A percentile compares a stretch with the other conserved stretches of the same genome.
Conservation (phyloP, 1,140 invertebrate species). For the Tigriopus japonicus region DNA sequence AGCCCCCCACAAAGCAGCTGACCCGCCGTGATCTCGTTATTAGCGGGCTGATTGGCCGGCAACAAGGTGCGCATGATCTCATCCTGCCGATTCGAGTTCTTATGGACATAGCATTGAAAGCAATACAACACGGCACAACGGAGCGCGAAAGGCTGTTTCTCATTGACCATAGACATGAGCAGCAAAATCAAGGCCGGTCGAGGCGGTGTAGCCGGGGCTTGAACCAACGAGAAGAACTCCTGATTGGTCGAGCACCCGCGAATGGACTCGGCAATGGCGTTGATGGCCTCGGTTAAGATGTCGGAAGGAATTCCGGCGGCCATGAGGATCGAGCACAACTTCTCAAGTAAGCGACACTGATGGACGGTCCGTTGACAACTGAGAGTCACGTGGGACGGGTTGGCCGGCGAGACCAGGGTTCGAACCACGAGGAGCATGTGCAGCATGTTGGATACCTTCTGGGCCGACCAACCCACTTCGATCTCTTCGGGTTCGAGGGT, state of each 20-base stretch:
- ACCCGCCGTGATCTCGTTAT: conserved; percentile 37
- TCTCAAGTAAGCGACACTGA: conserved; percentile 54
- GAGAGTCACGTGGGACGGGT: conserved; percentile 50
- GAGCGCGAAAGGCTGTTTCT: conserved; percentile 80
- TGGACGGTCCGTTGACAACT: conserved; percentile 77
- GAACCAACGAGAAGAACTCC: conserved; percentile 71
- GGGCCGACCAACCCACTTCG: conserved; percentile 64
- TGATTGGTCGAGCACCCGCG: conserved; percentile 77
- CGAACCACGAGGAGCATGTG: conserved; percentile 71
- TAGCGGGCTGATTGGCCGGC: conserved; percentile 40
- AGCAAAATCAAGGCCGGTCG: conserved; percentile 79
- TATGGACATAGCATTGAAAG: conserved; percentile 86
- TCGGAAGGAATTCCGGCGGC: conserved; percentile 88
- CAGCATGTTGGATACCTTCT: conserved; percentile 86
- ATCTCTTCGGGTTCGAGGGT: conserved; percentile 33
- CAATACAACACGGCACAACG: conserved; percentile 90
- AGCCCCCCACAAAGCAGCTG: conserved; percentile 85
- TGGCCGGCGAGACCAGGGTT: conserved; percentile 69
- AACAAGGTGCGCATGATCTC: conserved; percentile 76
- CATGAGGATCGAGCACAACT: conserved; percentile 64
- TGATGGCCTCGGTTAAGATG: conserved; percentile 87
- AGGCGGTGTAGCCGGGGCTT: conserved; percentile 76
- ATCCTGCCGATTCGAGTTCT: conserved; percentile 72
- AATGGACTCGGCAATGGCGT: conserved; percentile 82
- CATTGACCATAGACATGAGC: conserved; percentile 96